Evolutionary conservation across 2,888 invertebrate species (phyloP), one percentile per base, ranked within the genome.

Genomic region (Diabrotica balteata): DNA sequence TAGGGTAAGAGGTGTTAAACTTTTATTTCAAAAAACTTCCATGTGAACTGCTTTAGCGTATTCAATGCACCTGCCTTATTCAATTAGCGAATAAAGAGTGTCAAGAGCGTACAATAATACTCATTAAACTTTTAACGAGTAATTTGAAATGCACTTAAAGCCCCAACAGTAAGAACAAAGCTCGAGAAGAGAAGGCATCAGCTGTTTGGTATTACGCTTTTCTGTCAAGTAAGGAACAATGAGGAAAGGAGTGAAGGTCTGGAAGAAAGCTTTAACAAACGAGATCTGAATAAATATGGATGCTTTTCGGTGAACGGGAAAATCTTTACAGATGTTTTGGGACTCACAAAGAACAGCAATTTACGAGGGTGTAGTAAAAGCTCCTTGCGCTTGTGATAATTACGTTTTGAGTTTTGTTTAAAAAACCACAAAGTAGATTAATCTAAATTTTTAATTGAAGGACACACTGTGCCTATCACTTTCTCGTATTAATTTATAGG

Each of bases 171-270:
- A 65, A 66, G 53, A 66, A 65, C 68, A 70, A 70, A 68, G 53
- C 70, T 44, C 42, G 45, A 7, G 50, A 67, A 59, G 55, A 58
- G 57, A 72, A 66, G 68, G 69, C 65, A 72, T 72, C 72, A 73
- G 69, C 63, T 67, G 69, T 72, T 69, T 59, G 54, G 72, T 63
- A 69, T 73, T 73, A 71, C 69, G 62, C 68, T 70, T 66, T 65
- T 52, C 67, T 44, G 59, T 51, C 47, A 53, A 63, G 60, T 67
- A 45, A 46, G 17, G 57, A 58, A 58, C 62, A 57, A 69, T 54
- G 62, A 66, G 47, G 42, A 51, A 59, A 55, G 32, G 10, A 59
- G 51, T 43, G 51, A 62, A 59, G 59, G 54, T 67, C 51, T 32
- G 42, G 55, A 50, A 59, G 63, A 67, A 63, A 55, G 59, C 67